phyloP scores from a whole-genome alignment of 2,113 vertebrate genomes.

The Chaenogobius annularis region DNA sequence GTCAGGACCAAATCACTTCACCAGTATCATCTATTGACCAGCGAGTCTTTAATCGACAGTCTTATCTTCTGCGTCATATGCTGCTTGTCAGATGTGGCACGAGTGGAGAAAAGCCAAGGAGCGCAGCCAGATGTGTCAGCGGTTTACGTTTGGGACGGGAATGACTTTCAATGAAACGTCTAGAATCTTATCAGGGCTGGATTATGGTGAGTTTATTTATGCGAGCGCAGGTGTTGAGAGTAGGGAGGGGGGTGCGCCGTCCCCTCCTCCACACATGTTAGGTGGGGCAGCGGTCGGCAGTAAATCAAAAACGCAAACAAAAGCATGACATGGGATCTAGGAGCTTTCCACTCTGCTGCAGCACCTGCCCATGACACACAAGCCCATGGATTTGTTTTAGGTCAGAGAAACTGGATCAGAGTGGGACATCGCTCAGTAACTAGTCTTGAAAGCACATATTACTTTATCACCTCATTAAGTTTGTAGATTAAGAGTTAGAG shows the following conservation, averaged over 20 bases:
- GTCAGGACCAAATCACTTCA: conserved; percentile 33
- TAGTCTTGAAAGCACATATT: conserved; percentile 34
- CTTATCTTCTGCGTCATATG: conserved; percentile 42
- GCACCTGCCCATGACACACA: conserved; percentile 78
- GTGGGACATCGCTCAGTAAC: conserved; percentile 17
- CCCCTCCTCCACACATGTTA: conserved; percentile 63
- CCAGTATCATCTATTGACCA: conserved; percentile 26
- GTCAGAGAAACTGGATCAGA: conserved; percentile 45
- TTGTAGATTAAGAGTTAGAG: conserved; percentile 48
- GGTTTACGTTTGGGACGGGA: conserved; percentile 40
- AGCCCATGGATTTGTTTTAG: conserved; percentile 28
- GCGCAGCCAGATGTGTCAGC: conserved; percentile 51
- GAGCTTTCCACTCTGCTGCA: conserved; percentile 45
- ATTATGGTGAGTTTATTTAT: conserved; percentile 76
- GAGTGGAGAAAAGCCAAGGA: conserved; percentile 26
- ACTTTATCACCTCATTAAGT: conserved; percentile 51
- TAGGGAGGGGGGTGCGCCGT: conserved; percentile 14
- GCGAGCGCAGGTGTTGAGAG: conserved; percentile 71
- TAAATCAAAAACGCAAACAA: conserved; percentile 78
- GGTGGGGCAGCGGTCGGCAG: conserved; percentile 62
- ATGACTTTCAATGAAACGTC: conserved; percentile 52
- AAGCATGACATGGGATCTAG: conserved; percentile 67
- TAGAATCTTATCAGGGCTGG: conserved; percentile 64
- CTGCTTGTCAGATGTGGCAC: conserved; percentile 41
- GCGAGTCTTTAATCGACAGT: conserved; percentile 28